Evolutionary conservation across 1,140 invertebrate species (phyloP).

Genomic region (Achroia grisella): DNA sequence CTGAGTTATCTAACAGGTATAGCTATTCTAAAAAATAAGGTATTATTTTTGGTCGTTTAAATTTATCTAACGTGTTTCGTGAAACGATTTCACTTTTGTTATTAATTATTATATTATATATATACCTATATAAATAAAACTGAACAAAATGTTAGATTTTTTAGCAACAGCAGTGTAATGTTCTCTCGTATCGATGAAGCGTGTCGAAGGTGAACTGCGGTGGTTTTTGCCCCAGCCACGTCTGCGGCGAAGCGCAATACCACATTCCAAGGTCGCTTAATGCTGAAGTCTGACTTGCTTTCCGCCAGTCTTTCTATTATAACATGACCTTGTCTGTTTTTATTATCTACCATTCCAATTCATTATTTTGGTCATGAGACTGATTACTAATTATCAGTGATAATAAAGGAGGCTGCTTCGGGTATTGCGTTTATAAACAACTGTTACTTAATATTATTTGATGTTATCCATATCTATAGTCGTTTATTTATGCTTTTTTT

Average conservation of each 20-base stretch:
- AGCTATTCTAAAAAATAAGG: no score
- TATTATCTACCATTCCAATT: conserved; percentile 32
- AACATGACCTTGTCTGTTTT: conserved; percentile 45
- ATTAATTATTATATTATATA: no score
- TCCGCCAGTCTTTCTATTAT: conserved; percentile 35
- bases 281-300: conserved; percentile 32
- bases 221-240: conserved; percentile 39
- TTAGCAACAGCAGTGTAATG: background rate
- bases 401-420: conserved; percentile 27
- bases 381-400: conserved; percentile 10
- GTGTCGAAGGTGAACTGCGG: conserved; percentile 32
- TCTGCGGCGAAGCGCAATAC: conserved; percentile 45
- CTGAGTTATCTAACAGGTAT: no score
- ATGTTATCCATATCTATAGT: no score
- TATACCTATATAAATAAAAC: conserved; percentile 1
- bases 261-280: conserved; percentile 43
- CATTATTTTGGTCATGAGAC: conserved; percentile 28
- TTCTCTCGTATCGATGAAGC: conserved; percentile 24
- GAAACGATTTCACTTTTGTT: no score
- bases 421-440: background rate
- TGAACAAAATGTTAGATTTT: background rate
- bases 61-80: no score
- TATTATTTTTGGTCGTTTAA: no score
- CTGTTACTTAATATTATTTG: no score
- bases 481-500: no score